Percentiles rank a stretch among this genome's conserved stretches.
Evolutionary conservation across 2,113 vertebrate species (phyloP).

Genomic region (Raphicerus campestris): DNA sequence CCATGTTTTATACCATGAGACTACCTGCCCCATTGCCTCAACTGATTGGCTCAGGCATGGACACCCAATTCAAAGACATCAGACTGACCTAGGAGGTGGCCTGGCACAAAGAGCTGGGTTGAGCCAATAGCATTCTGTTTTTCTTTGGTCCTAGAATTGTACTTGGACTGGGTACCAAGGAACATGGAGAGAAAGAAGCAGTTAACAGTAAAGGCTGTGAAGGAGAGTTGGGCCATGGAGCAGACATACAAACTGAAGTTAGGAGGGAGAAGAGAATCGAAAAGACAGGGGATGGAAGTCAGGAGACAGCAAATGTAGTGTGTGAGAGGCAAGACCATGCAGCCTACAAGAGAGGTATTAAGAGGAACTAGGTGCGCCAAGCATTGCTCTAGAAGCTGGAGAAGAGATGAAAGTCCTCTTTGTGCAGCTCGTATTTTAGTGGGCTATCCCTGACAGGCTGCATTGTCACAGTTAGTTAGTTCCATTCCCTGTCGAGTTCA

Average conservation of each 20-base stretch:
- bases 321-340: background rate
- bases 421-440: background rate
- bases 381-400: background rate
- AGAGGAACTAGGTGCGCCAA: background rate
- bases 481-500: background rate
- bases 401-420: background rate
- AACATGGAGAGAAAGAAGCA: background rate
- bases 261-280: background rate
- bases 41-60: background rate
- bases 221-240: background rate
- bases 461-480: fast-evolving
- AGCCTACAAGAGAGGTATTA: background rate
- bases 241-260: background rate
- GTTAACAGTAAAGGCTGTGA: background rate
- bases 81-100: background rate
- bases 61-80: too few species aligned
- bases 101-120: background rate
- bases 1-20: background rate
- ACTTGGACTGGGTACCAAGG: background rate
- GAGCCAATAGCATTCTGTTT: background rate
- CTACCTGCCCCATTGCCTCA: background rate
- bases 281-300: background rate
- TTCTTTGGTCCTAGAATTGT: background rate
- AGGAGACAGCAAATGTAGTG: background rate
- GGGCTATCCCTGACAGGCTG: background rate